Base-by-base conservation (phyloP, 1,140 invertebrate genomes). In the Araneus ventricosus region DNA sequence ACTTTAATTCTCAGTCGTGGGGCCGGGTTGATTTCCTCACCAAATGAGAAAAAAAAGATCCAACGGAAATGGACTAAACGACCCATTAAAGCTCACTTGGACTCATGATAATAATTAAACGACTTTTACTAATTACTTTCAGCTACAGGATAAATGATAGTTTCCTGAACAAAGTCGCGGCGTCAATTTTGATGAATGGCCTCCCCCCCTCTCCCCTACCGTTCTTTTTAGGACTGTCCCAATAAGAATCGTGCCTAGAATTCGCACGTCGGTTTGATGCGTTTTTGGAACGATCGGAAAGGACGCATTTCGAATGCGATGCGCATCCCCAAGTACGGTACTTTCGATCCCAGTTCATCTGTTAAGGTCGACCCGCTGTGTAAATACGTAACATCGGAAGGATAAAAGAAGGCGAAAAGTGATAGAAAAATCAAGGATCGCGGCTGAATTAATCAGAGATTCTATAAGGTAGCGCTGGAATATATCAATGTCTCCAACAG, bases 61-160 rank as follows among this genome's bases (percentile, higher is more conserved):
- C 34, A 88, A 70, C 87, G 87, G 87, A 88, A 88, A 88, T 45
- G 61, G 30, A 88, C 27, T 67, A 67, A 88, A 63, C 17, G 61
- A 63, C 63, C 61, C 63, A 88, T 88, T 88, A 88, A 88, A 70
- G 87, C 87, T 75, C 67, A 88, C 63, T 37, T 17, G 61, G n/a
- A 86, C 67, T 92, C 52, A 92, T 86, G 82, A n/a, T 75, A 92
- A 85, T 92, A 92, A 92, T 86, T 86, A 92, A 92, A 86, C 82
- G 90, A 75, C 80, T 86, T 41, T 30, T 41, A 86, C 61, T 86
- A 92, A 92, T 92, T 92, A 84, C 82, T 61, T 92, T 85, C 45
- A 34, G 52, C 90, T 20, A 7, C 17, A 10, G 30, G n/a, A 86
- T 92, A 84, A 92, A 41, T 86, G 90, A 92, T 92, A 57, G 82